Percentiles rank a stretch among this genome's conserved stretches.
These are phyloP conservation scores for Heterochromis multidens DNA, from an alignment of 2,113 vertebrate species.

Conservation along the genomic window DNA sequence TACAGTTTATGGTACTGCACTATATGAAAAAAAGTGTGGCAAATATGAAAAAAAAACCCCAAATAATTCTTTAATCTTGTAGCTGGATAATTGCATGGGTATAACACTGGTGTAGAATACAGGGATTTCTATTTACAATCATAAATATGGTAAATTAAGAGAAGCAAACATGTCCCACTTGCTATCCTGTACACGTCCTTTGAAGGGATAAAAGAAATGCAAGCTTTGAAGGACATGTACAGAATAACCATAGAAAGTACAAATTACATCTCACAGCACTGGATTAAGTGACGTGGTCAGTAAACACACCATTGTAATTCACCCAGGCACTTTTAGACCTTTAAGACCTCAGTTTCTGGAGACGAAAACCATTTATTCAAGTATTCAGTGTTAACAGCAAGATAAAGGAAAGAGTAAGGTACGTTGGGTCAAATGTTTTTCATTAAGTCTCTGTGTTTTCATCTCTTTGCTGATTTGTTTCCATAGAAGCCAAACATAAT, in stretches of 20 bases:
- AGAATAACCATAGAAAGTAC: background rate
- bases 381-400: background rate
- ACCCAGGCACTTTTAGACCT: background rate
- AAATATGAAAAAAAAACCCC: background rate
- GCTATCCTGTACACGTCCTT: background rate
- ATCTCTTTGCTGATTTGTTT: background rate
- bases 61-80: background rate
- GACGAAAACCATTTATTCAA: background rate
- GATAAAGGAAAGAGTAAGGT: background rate
- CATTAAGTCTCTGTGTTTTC: background rate
- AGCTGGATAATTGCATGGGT: background rate
- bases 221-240: background rate
- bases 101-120: background rate
- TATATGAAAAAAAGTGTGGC: background rate
- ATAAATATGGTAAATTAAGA: background rate
- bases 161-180: background rate
- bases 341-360: background rate
- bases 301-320: background rate
- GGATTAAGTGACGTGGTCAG: background rate
- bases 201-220: background rate
- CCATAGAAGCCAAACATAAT: background rate
- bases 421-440: background rate
- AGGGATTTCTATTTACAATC: background rate
- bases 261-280: background rate
- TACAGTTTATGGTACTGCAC: background rate